These are phyloP conservation scores for Antheraea mylitta DNA, from an alignment of 1,140 invertebrate genomes.

Conservation along the genomic window DNA sequence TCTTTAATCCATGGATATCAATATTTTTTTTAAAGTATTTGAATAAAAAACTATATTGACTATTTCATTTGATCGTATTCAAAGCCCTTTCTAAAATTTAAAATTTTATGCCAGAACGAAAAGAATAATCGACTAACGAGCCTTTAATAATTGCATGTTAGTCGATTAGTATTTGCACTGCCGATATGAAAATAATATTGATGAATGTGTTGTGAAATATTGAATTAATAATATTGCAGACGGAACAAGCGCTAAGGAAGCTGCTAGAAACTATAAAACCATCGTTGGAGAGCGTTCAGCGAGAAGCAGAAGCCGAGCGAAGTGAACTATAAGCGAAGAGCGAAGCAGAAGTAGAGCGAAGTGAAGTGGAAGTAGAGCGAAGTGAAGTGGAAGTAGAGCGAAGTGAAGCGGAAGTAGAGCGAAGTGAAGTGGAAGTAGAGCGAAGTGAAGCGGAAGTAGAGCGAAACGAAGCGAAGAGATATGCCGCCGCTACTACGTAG, in stretches of 20 bases:
- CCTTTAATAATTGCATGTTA: no score
- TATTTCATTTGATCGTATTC: no score
- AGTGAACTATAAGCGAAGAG: slow-evolving; percentile 43
- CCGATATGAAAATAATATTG: no score
- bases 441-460: background rate
- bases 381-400: background rate
- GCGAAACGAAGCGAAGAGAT: slow-evolving; percentile 31
- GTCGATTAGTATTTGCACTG: no score
- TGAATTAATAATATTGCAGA: slow-evolving; percentile 59
- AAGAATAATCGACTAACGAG: no score
- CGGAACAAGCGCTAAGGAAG: slow-evolving; percentile 83
- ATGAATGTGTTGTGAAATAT: no score
- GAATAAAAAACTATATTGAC: no score
- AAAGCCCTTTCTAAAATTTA: no score
- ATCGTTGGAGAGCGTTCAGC: slow-evolving; percentile 58
- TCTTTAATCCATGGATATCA: no score
- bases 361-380: background rate
- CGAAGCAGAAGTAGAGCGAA: background rate
- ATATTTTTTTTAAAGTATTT: no score
- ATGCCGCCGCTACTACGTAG: background rate
- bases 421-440: background rate
- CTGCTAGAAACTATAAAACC: slow-evolving; percentile 84
- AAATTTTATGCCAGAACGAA: no score
- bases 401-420: background rate
- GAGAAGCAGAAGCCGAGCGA: slow-evolving; percentile 28